These are phyloP conservation scores for Aphelocoma californica DNA, from an alignment of 2,797 vertebrate genomes.

Conservation along the genomic window DNA sequence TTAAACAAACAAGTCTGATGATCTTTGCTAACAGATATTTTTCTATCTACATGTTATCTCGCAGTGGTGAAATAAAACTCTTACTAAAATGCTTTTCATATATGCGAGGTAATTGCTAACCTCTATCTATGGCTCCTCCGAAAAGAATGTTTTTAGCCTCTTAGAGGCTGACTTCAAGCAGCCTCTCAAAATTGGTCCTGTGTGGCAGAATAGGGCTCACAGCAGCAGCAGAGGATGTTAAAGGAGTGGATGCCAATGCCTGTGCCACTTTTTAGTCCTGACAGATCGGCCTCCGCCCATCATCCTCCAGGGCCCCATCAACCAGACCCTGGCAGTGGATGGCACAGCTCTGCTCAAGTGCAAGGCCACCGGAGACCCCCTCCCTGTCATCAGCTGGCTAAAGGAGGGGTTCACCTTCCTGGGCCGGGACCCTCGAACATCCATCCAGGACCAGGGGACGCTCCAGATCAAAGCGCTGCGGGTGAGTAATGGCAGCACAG, in stretches of 20 bases:
- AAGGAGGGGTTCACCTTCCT: conserved; percentile 96
- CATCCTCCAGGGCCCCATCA: conserved; percentile 94
- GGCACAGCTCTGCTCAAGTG: conserved; percentile 91
- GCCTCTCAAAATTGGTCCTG: not conserved
- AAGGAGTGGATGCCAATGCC: not conserved
- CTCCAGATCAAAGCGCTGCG: conserved; percentile 91
- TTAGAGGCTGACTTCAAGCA: not conserved
- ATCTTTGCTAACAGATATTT: not conserved
- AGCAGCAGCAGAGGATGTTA: not conserved
- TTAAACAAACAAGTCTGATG: not conserved
- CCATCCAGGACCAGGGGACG: conserved; percentile 91
- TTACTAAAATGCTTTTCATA: not conserved
- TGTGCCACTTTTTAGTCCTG: conserved; percentile 80
- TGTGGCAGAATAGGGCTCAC: not conserved
- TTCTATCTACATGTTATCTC: not conserved
- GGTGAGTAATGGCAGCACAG: conserved; percentile 70
- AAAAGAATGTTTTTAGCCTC: not conserved
- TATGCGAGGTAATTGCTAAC: not conserved
- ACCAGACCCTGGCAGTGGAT: conserved; percentile 92
- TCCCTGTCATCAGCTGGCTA: conserved; percentile 95
- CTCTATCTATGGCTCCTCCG: not conserved
- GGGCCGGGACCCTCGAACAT: conserved; percentile 91
- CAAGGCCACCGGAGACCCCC: conserved; percentile 95
- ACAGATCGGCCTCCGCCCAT: conserved; percentile 97
- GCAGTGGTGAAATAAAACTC: not conserved